A percentile compares a stretch with the other conserved stretches of the same genome.
These are phyloP conservation scores for Sebastes elongatus DNA, from an alignment of 2,797 vertebrate species.

Conservation along the genomic window DNA sequence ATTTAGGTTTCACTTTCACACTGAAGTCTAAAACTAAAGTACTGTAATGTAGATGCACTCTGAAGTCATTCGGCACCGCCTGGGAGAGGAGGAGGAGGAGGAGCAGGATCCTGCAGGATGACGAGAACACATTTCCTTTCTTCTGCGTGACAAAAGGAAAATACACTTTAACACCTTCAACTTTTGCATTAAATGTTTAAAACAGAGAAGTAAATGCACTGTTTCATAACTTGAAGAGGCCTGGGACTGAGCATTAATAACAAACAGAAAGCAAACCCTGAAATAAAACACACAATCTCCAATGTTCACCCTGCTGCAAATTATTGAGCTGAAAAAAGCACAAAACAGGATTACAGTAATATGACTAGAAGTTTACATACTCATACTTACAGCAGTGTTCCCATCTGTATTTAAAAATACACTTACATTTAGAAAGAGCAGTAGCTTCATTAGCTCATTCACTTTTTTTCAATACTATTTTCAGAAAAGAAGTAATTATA, in stretches of 20 bases:
- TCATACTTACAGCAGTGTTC: slow-evolving; percentile 22
- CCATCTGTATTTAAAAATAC: slow-evolving; percentile 10
- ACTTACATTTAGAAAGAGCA: slow-evolving; percentile 8
- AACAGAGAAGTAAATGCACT: slow-evolving; percentile 47
- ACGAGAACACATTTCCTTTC: slow-evolving; percentile 38
- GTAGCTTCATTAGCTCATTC: slow-evolving; percentile 15
- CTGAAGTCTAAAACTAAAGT: slow-evolving; percentile 41
- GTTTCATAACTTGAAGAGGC: slow-evolving; percentile 56
- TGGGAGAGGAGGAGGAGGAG: slow-evolving; percentile 23
- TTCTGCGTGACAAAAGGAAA: slow-evolving; percentile 40
- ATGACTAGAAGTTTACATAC: slow-evolving; percentile 40
- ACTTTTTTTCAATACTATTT: slow-evolving; percentile 25
- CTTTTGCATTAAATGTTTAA: slow-evolving; percentile 35
- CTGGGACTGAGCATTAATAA: slow-evolving; percentile 39
- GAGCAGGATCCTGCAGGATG: slow-evolving; percentile 31
- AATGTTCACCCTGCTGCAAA: neutral
- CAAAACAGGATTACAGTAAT: slow-evolving; percentile 10
- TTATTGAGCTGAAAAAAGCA: slow-evolving; percentile 26
- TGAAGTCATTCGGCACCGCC: slow-evolving; percentile 23
- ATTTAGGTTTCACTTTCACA: slow-evolving; percentile 39
- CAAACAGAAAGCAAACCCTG: slow-evolving; percentile 14
- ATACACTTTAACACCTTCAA: slow-evolving; percentile 18
- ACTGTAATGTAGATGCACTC: slow-evolving; percentile 36
- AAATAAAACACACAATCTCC: slow-evolving; percentile 26
- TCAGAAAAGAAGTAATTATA: slow-evolving; percentile 28